Evolutionary conservation across 2,113 vertebrate genomes (phyloP).

Genomic region (Bettongia penicillata): DNA sequence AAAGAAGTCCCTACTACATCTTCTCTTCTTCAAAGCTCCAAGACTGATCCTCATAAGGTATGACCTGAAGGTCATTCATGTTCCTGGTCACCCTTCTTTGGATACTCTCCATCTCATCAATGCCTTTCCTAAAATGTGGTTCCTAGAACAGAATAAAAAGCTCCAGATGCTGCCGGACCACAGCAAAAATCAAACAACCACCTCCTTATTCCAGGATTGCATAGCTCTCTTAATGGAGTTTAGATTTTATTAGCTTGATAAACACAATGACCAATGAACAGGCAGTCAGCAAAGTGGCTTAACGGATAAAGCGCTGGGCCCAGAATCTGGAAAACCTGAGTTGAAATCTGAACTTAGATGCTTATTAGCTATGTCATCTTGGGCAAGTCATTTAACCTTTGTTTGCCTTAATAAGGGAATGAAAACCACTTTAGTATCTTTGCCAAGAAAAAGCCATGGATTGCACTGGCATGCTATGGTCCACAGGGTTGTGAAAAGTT

Average conservation of each 20-base stretch:
- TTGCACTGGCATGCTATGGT: neutral
- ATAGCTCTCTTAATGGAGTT: neutral
- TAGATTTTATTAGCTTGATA: neutral
- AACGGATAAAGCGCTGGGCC: neutral
- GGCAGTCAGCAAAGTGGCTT: neutral
- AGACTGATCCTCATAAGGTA: neutral
- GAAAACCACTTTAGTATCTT: neutral
- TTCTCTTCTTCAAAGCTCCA: neutral
- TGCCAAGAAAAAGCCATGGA: neutral
- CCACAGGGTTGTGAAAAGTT: neutral
- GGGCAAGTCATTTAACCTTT: neutral
- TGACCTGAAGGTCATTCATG: neutral
- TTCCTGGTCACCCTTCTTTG: neutral
- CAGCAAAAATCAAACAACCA: neutral
- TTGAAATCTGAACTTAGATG: neutral
- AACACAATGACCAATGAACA: neutral
- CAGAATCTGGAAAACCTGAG: neutral
- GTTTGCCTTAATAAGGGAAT: neutral
- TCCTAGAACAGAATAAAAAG: neutral
- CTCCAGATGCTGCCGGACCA: neutral
- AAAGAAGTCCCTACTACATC: neutral
- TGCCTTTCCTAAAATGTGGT: neutral
- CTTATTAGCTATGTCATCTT: no score
- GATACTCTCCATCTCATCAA: neutral
- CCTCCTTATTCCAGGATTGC: neutral